A percentile compares a stretch with the other conserved stretches of the same genome.
phyloP scores from a whole-genome alignment of 2,113 vertebrate genomes.

The Callocephalon fimbriatum region DNA sequence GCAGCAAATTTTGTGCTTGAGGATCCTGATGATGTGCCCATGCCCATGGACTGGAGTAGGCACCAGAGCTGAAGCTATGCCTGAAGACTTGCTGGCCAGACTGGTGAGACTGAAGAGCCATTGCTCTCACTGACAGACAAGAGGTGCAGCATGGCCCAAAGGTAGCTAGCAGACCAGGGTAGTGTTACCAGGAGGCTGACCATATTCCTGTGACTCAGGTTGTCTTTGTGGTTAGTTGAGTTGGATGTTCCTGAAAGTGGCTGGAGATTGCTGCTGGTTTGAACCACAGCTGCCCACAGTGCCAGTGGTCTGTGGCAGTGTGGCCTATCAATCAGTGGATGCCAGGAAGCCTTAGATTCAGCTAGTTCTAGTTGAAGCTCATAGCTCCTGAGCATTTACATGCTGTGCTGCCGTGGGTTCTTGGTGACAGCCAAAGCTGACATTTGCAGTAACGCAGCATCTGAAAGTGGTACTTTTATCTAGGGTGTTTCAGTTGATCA shows the following conservation, averaged over 20 bases:
- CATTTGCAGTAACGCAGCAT: neutral
- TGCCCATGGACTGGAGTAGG: neutral
- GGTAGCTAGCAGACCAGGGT: neutral
- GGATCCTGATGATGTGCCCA: neutral
- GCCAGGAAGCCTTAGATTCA: neutral
- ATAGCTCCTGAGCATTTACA: neutral
- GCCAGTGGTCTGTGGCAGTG: neutral
- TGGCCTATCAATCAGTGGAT: accelerated
- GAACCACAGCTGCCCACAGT: neutral
- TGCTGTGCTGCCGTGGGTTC: neutral
- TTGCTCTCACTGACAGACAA: neutral
- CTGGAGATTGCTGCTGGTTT: neutral
- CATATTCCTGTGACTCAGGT: accelerated
- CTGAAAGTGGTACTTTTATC: neutral
- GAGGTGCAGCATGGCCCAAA: neutral
- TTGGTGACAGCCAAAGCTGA: neutral
- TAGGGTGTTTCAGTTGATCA: neutral
- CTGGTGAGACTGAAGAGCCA: neutral
- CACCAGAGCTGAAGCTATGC: neutral
- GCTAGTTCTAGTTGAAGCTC: neutral
- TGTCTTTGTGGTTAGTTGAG: neutral
- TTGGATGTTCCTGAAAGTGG: neutral
- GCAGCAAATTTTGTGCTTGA: accelerated
- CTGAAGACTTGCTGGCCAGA: neutral
- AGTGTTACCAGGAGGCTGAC: neutral